A percentile compares a stretch with the other conserved stretches of the same genome.
phyloP scores from a whole-genome alignment of 2,113 vertebrate genomes.

The Solea solea region DNA sequence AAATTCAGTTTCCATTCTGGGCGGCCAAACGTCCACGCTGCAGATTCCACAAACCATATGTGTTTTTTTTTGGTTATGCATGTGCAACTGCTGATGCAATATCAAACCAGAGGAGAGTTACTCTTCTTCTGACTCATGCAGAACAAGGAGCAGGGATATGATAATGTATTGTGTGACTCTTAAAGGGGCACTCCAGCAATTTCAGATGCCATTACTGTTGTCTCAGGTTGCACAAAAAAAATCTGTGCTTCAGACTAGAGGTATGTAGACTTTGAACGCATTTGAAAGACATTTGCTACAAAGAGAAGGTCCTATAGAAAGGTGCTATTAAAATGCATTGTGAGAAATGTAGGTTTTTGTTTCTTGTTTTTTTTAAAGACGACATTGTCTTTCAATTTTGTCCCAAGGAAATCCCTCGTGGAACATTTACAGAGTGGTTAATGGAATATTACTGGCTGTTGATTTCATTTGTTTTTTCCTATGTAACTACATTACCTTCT shows the following conservation, averaged over 20 bases:
- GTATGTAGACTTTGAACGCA: neutral
- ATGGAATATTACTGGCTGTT: neutral
- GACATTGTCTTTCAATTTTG: too few relatives aligned
- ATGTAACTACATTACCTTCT: neutral
- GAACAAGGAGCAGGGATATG: neutral
- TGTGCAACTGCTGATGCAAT: conserved; percentile 53
- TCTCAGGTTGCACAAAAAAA: neutral
- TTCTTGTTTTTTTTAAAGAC: too few relatives aligned
- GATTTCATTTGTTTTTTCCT: neutral
- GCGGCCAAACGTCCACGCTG: conserved; percentile 33
- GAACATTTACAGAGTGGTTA: neutral
- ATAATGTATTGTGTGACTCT: neutral
- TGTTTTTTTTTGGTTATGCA: neutral
- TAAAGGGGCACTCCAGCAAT: neutral
- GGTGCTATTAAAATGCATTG: neutral
- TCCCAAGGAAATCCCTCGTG: too few relatives aligned
- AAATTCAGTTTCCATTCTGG: conserved; percentile 26
- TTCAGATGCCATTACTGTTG: neutral
- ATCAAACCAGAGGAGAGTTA: conserved; percentile 24
- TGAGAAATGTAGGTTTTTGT: neutral
- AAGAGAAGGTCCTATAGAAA: neutral
- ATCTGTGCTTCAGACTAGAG: neutral
- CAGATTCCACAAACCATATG: conserved; percentile 28
- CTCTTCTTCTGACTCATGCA: conserved; percentile 53
- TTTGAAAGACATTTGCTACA: neutral